These are phyloP conservation scores for Drosophila saltans DNA, from an alignment of 1,140 invertebrate genomes.

Conservation along the genomic window DNA sequence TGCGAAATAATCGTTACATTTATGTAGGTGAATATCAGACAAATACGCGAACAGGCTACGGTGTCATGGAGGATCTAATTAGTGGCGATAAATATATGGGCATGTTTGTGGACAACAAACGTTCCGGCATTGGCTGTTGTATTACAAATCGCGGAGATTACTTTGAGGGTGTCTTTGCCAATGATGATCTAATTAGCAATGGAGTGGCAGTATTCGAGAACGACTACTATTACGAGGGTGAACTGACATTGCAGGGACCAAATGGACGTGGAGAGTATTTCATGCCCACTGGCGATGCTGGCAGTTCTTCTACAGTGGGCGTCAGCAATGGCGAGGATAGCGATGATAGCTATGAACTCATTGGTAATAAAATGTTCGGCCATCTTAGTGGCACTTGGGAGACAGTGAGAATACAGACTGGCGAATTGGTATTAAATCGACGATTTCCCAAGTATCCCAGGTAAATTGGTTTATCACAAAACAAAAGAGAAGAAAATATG, in stretches of 20 bases:
- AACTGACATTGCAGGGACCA: slow-evolving; percentile 86
- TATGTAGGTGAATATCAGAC: slow-evolving; percentile 93
- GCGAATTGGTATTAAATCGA: slow-evolving; percentile 88
- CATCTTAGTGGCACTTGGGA: slow-evolving; percentile 91
- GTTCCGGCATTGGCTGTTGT: slow-evolving; percentile 91
- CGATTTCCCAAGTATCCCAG: slow-evolving; percentile 86
- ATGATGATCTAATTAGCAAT: slow-evolving; percentile 91
- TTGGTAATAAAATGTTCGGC: slow-evolving; percentile 84
- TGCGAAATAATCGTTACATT: slow-evolving; percentile 91
- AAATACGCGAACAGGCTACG: slow-evolving; percentile 92
- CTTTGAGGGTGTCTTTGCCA: slow-evolving; percentile 93
- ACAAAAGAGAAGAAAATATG: background rate
- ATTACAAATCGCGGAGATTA: slow-evolving; percentile 95
- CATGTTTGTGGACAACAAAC: slow-evolving; percentile 92
- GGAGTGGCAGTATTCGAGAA: slow-evolving; percentile 95
- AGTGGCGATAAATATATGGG: slow-evolving; percentile 95
- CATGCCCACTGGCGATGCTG: slow-evolving; percentile 85
- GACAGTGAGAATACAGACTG: slow-evolving; percentile 90
- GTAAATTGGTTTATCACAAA: slow-evolving; percentile 68
- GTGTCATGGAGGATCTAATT: slow-evolving; percentile 93
- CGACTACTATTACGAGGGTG: slow-evolving; percentile 94
- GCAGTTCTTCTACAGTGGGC: slow-evolving; percentile 15
- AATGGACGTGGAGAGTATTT: slow-evolving; percentile 91
- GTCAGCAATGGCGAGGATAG: slow-evolving; percentile 44
- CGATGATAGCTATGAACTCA: slow-evolving; percentile 58